phyloP scores from a whole-genome alignment of 2,113 vertebrate genomes.

The Muntiacus muntjak region DNA sequence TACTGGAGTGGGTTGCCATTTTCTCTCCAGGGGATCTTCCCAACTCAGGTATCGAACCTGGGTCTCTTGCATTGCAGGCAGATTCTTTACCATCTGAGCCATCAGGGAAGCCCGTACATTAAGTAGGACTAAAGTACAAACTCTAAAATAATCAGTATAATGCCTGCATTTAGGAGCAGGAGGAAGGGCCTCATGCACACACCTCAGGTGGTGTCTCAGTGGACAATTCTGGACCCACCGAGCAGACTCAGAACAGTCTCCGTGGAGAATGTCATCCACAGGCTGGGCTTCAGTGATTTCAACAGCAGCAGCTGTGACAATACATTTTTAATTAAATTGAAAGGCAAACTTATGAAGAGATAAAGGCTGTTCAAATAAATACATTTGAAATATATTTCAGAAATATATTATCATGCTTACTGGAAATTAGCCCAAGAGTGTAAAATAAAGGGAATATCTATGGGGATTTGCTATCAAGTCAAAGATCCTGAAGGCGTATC shows the following conservation, averaged over 20 bases:
- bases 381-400: background rate
- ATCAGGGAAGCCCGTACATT: background rate
- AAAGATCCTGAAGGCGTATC: background rate
- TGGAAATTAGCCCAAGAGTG: background rate
- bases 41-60: background rate
- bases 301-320: background rate
- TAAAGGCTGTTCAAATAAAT: background rate
- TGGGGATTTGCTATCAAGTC: background rate
- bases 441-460: background rate
- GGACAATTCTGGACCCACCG: background rate
- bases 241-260: background rate
- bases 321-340: background rate
- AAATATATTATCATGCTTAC: background rate
- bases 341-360: background rate
- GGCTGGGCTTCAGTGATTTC: background rate
- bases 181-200: rapidly evolving
- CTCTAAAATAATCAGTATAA: background rate
- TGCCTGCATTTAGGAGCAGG: background rate
- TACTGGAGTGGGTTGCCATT: background rate
- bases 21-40: background rate
- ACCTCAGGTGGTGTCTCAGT: background rate
- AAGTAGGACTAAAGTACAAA: background rate
- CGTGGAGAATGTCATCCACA: background rate
- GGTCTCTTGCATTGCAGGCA: background rate
- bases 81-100: background rate